Evolutionary conservation across 2,113 vertebrate species (phyloP).

Genomic region (Epinephelus fuscoguttatus): DNA sequence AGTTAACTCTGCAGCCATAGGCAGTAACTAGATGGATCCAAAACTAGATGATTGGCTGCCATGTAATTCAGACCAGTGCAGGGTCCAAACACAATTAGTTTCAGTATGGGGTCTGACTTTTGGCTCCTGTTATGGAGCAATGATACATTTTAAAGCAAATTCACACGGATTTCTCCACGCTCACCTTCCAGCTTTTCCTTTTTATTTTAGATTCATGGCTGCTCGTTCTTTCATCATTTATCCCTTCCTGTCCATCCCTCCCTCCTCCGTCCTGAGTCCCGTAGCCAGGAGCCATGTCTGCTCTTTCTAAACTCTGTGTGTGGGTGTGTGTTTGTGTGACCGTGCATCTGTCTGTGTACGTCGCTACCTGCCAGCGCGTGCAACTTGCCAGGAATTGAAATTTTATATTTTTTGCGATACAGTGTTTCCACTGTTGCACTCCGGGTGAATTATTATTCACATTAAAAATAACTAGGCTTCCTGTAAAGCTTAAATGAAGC

Average conservation of each 20-base stretch:
- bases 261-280: background rate
- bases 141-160: constrained; percentile 45
- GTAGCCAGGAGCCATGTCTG: constrained; percentile 27
- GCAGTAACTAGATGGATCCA: constrained; percentile 23
- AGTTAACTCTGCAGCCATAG: constrained; percentile 40
- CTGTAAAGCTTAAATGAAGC: constrained; percentile 74
- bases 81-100: constrained; percentile 52
- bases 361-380: constrained; percentile 34
- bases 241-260: constrained; percentile 46
- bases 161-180: constrained; percentile 37
- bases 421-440: constrained; percentile 73
- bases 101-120: constrained; percentile 45
- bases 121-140: constrained; percentile 27
- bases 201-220: constrained; percentile 34
- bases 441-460: constrained; percentile 72
- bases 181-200: constrained; percentile 37
- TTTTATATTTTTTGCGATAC: constrained; percentile 59
- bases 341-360: constrained; percentile 46
- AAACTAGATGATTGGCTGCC: constrained; percentile 27
- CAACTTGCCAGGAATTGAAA: constrained; percentile 53
- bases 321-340: constrained; percentile 28
- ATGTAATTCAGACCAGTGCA: constrained; percentile 4
- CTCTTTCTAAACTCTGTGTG: constrained; percentile 14
- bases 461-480: constrained; percentile 71
- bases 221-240: constrained; percentile 42